Base-by-base conservation (phyloP, 1,140 invertebrate species). In the Trinorchestia longiramus region DNA sequence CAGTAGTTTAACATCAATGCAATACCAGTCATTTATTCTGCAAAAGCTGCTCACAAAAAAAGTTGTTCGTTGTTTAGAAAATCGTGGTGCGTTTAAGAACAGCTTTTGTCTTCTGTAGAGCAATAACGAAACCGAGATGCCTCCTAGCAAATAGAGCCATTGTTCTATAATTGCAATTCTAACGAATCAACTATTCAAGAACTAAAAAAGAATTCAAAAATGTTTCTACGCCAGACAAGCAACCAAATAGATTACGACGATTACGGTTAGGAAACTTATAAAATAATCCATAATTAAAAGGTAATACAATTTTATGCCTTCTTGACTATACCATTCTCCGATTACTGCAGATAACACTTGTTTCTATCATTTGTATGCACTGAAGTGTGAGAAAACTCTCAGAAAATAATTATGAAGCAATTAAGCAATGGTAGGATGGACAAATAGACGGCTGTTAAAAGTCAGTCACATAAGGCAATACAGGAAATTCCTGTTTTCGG, bases 401-500 rank as follows among this genome's bases (percentile, higher is more conserved):
- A 19, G 62, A 28, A 77, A 77, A 77, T 11, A 36, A 77, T 77
- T 77, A 77, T 77, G 15, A 11, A 77, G 15, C 62, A 19, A 3
- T 77, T 36, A 23, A 28, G 62, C 62, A 77, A 23, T 28, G 62
- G 28, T 77, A 36, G 28, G 62, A 77, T 36, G 19, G 47, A 19
- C 6, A 77, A 77, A 77, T 36, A 77, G 62, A 77, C 28, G 62
- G 28, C 62, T 77, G 11, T 19, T 36, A 36, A 77, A 77, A 77
- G 36, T 77, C 15, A 77, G 62, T 36, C 88, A 42, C n/a, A 90
- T 41, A 42, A 90, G 23, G 28, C n/a, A 41, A 42, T 90, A 90
- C 88, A 42, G 88, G 88, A 90, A 90, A 90, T 90, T 90, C 88
- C 36, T 11, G 11, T 90, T 90, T 90, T 42, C 11, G 88, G 88